Conservation (phyloP, 2,113 vertebrate genomes). For the Oceanodroma tethys region DNA sequence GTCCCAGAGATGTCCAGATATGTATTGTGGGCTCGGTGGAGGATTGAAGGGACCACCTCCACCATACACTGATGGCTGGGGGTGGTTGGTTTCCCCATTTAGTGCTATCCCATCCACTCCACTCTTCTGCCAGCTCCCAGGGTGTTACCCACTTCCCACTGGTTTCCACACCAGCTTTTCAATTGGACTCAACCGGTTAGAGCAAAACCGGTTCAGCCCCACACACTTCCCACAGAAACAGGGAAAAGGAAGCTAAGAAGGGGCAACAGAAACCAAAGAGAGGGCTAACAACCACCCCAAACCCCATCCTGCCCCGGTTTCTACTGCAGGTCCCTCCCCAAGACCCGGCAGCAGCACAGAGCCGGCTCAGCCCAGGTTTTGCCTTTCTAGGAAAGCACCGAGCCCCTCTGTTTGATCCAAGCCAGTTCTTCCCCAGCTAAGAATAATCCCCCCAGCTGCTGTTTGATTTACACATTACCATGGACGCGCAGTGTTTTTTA, state of each 20-base stretch:
- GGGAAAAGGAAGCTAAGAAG: neutral
- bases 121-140: neutral
- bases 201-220: neutral
- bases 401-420: neutral
- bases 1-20: neutral
- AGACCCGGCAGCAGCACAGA: neutral
- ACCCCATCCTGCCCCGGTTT: neutral
- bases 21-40: neutral
- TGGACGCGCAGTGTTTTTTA: neutral
- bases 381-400: constrained; percentile 32
- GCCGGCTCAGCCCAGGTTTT: neutral
- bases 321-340: neutral
- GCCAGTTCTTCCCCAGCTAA: constrained; percentile 9
- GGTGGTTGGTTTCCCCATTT: neutral
- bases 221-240: neutral
- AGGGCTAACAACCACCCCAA: neutral
- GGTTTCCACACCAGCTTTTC: neutral
- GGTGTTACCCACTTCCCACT: neutral
- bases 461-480: constrained; percentile 57
- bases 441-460: constrained; percentile 54
- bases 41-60: neutral
- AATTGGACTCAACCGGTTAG: no score
- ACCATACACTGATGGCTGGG: fast-evolving
- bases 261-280: neutral
- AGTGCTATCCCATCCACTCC: neutral